Conservation (phyloP, 2,113 vertebrate genomes). For the Glareola pratincola region DNA sequence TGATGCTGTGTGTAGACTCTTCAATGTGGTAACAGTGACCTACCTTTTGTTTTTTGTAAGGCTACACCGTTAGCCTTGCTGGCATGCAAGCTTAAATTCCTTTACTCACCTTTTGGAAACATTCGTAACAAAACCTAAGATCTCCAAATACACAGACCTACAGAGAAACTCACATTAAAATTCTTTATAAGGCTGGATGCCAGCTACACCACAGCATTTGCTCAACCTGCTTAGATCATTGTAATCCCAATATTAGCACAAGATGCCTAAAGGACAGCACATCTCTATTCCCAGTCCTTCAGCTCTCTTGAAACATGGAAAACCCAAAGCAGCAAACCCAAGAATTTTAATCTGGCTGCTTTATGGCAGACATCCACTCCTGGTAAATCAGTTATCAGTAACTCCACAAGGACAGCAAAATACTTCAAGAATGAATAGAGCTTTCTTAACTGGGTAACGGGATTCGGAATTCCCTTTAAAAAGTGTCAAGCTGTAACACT, state of each 20-base stretch:
- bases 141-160: background rate
- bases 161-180: background rate
- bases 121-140: background rate
- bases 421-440: background rate
- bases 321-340: background rate
- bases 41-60: background rate
- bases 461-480: background rate
- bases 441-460: background rate
- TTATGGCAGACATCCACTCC: background rate
- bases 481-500: background rate
- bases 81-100: background rate
- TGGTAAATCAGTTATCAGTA: background rate
- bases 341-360: background rate
- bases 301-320: background rate
- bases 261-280: background rate
- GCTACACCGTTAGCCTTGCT: background rate
- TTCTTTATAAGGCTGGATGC: background rate
- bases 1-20: background rate
- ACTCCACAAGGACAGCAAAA: background rate
- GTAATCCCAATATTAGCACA: fast-evolving
- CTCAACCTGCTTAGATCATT: background rate
- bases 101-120: background rate
- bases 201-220: background rate
- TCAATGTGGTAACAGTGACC: background rate
- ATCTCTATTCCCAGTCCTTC: background rate